Conservation (phyloP, 2,113 vertebrate species). For the Chaenogobius annularis region DNA sequence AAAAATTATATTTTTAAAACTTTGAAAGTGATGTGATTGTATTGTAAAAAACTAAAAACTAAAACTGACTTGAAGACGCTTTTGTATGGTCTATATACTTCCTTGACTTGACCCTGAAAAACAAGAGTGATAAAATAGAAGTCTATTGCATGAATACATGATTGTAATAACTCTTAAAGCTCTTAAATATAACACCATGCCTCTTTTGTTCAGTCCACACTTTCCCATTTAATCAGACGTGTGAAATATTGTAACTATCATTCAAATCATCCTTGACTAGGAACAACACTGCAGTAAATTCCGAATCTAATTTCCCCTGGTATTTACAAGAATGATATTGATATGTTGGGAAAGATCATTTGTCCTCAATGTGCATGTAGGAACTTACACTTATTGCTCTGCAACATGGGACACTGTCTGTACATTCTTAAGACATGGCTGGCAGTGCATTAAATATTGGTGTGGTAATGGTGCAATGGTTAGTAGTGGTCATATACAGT, state of each 20-base stretch:
- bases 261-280: background rate
- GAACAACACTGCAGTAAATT: background rate
- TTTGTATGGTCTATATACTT: too few relatives aligned
- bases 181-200: background rate
- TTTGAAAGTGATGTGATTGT: background rate
- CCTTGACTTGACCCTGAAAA: too few relatives aligned
- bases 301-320: background rate
- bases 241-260: background rate
- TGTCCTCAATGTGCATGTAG: slow-evolving; percentile 1
- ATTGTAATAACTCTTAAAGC: background rate
- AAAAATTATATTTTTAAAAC: background rate
- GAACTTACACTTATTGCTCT: slow-evolving; percentile 7
- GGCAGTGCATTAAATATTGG: background rate
- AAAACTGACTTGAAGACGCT: too few relatives aligned
- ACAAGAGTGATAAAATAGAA: too few relatives aligned
- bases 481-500: background rate
- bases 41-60: background rate
- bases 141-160: background rate
- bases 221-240: background rate
- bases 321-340: background rate
- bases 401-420: background rate
- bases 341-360: slow-evolving; percentile 12
- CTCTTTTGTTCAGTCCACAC: background rate
- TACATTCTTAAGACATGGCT: background rate
- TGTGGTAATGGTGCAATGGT: background rate